Base-by-base conservation (phyloP, 2,888 invertebrate genomes). In the Crossocerus cetratus region DNA sequence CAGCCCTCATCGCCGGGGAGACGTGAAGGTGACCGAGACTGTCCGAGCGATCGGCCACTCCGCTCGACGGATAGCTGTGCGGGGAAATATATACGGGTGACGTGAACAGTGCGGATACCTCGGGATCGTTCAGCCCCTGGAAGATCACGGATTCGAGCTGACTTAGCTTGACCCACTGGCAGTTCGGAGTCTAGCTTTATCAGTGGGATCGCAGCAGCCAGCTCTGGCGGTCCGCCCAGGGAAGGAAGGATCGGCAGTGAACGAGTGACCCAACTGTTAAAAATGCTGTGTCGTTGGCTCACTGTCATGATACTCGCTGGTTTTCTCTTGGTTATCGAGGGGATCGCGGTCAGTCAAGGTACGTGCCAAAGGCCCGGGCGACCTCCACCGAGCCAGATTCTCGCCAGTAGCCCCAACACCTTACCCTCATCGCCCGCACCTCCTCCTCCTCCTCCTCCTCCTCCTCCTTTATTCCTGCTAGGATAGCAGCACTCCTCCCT, bases 201-300 rank as follows among this genome's bases (percentile, higher is more conserved):
- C 32, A 32, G 32, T 32, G 55, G 55, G 56, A 23, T 44, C 14
- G 49, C 32, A 23, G 43, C 44, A 60, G 22, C 53, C 18, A 55
- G 20, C 54, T 18, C 22, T 45, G 55, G 53, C 63, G 72, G 32
- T 72, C n/a, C 18, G 18, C n/a, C 56, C 44, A 16, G 45, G 54
- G 32, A 70, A 54, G 42, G 32, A 70, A 76, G 55, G 67, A 65
- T 73, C 76, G 69, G 68, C 60, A 66, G 68, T 66, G 70, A 71
- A 77, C 73, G 75, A 65, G 69, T 79, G 74, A 75, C 77, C 78
- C 72, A 74, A 74, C 83, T 84, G 81, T 82, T 83, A 84, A 88
- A 86, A 85, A 88, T 88, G 87, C 83, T 86, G 86, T 83, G 87
- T 84, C 84, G 83, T 75, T 82, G 85, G 80, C 74, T 86, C 74